Percentiles rank a stretch among this genome's conserved stretches.
Conservation (phyloP, 2,888 invertebrate genomes). For the Mesorhabditis belari region DNA sequence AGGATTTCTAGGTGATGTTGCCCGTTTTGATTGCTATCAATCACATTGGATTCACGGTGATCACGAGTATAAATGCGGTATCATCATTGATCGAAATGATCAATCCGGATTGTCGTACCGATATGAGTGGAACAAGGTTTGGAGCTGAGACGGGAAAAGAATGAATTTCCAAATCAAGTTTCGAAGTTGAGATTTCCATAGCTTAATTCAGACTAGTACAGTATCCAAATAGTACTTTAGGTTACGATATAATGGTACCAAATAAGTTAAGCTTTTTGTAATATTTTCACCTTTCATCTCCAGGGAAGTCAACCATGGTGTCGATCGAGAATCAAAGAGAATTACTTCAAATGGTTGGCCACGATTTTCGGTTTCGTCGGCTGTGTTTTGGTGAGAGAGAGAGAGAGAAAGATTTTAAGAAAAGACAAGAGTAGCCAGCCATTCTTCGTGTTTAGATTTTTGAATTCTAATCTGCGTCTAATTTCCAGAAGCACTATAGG, state of each 20-base stretch:
- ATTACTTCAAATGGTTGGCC: constrained; percentile 49
- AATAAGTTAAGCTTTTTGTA: no score
- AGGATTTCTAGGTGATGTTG: constrained; percentile 34
- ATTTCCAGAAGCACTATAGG: no score
- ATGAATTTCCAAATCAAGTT: not conserved
- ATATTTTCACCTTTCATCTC: not conserved
- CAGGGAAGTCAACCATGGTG: constrained; percentile 51
- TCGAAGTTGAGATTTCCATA: no score
- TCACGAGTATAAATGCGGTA: constrained; percentile 48
- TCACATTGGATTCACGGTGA: constrained; percentile 51
- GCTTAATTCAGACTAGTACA: no score
- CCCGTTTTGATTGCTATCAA: constrained; percentile 49
- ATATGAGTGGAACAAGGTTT: constrained; percentile 48
- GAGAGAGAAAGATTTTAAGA: not conserved
- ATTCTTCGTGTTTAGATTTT: no score
- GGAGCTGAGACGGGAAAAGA: not conserved
- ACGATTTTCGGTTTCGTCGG: constrained; percentile 40
- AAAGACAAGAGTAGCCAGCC: not conserved
- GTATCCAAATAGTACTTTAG: no score
- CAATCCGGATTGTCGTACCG: constrained; percentile 39
- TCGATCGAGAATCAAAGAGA: constrained; percentile 50
- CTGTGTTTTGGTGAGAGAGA: constrained; percentile 18
- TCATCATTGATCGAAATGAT: constrained; percentile 46
- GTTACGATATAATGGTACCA: no score
- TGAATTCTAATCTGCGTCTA: no score